Percentiles rank a stretch among this genome's conserved stretches.
These are phyloP conservation scores for Trissolcus japonicus DNA, from an alignment of 2,888 invertebrate genomes.

Conservation along the genomic window DNA sequence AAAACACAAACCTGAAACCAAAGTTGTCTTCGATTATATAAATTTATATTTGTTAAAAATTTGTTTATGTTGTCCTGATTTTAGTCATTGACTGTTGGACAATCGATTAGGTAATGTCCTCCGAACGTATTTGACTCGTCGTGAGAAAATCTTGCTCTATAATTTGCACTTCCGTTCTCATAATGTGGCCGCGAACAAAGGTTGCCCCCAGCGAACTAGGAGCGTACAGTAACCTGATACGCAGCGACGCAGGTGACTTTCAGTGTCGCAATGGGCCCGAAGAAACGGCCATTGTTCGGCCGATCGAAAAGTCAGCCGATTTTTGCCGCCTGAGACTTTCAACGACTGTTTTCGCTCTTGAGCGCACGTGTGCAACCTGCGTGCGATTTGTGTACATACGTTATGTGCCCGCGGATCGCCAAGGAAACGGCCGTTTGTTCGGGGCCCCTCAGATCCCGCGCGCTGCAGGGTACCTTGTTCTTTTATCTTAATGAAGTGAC, in stretches of 20 bases:
- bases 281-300: constrained; percentile 53
- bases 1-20: no score
- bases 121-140: constrained; percentile 22
- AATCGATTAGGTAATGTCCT: no score
- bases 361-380: constrained; percentile 69
- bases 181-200: constrained; percentile 62
- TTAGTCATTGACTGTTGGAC: no score
- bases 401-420: constrained; percentile 36
- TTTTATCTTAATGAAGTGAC: constrained; percentile 58
- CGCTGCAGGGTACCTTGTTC: constrained; percentile 54
- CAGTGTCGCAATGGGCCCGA: constrained; percentile 61
- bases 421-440: constrained; percentile 38
- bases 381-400: constrained; percentile 48
- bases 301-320: constrained; percentile 63
- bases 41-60: no score
- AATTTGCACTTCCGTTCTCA: constrained; percentile 76
- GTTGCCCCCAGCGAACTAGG: constrained; percentile 65
- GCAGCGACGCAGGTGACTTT: constrained; percentile 70
- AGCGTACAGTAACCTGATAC: constrained; percentile 69
- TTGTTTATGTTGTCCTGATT: no score
- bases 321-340: constrained; percentile 61
- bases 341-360: constrained; percentile 73
- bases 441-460: constrained; percentile 19
- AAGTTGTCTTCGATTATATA: no score
- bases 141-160: constrained; percentile 62